Percentiles rank a stretch among this genome's conserved stretches.
These are phyloP conservation scores for Sinocyclocheilus rhinocerous DNA, from an alignment of 2,113 vertebrate genomes.

Conservation along the genomic window DNA sequence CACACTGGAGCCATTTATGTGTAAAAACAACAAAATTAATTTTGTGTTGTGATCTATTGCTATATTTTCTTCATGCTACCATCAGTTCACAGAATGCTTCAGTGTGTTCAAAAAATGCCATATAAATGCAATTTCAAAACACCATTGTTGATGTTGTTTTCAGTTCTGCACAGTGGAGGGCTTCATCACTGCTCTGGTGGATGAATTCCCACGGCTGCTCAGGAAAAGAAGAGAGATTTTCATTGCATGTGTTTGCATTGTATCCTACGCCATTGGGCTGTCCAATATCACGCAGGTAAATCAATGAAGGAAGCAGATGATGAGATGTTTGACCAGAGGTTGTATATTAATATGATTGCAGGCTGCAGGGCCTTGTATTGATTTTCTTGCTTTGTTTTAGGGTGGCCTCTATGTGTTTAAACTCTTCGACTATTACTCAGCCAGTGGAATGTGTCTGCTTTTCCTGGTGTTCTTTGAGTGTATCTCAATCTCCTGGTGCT, in stretches of 20 bases:
- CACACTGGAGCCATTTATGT: background rate
- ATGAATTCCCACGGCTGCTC: conserved; percentile 89
- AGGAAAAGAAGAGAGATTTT: conserved; percentile 91
- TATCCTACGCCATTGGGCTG: conserved; percentile 95
- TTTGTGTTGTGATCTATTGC: background rate
- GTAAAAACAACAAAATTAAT: background rate
- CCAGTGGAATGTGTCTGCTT: conserved; percentile 96
- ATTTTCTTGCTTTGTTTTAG: conserved; percentile 67
- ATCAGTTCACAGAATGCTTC: background rate
- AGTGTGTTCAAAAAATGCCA: background rate
- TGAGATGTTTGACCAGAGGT: background rate
- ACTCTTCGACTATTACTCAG: conserved; percentile 98
- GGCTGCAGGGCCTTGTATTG: background rate
- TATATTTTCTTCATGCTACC: background rate
- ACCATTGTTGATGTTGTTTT: background rate
- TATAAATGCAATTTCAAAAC: background rate
- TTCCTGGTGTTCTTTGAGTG: conserved; percentile 99
- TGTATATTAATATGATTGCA: background rate
- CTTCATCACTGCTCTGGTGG: conserved; percentile 96
- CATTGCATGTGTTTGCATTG: conserved; percentile 89
- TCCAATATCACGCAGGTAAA: conserved; percentile 98
- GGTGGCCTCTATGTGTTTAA: conserved; percentile 98
- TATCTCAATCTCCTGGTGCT: conserved; percentile 98
- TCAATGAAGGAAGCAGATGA: background rate
- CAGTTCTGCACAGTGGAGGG: conserved; percentile 99